Conservation (phyloP, 2,888 invertebrate species). For the Mesorhabditis sp. region DNA sequence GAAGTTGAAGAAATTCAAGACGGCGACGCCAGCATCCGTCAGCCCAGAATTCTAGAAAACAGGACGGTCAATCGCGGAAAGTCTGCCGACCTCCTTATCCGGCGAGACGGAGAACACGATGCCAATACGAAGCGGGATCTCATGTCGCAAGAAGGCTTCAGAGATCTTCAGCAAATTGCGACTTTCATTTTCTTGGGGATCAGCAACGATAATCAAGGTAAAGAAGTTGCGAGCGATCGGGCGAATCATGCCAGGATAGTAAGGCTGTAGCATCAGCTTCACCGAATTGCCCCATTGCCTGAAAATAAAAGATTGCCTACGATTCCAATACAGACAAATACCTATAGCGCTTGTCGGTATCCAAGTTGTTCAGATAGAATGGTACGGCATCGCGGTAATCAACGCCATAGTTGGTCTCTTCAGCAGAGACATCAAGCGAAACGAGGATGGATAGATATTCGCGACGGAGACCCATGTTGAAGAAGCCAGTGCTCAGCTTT, state of each 20-base stretch:
- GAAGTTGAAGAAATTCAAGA: constrained; percentile 85
- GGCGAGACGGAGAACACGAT: constrained; percentile 69
- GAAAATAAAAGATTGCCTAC: background rate
- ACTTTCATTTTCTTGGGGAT: constrained; percentile 73
- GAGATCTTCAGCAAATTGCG: constrained; percentile 77
- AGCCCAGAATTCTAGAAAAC: constrained; percentile 61
- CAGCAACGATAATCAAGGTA: constrained; percentile 76
- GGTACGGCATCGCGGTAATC: constrained; percentile 90
- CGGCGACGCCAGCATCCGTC: constrained; percentile 75
- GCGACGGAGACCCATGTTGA: constrained; percentile 60
- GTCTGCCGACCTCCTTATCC: constrained; percentile 19
- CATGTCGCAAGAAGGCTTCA: constrained; percentile 84
- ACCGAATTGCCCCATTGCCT: constrained; percentile 81
- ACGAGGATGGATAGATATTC: constrained; percentile 60
- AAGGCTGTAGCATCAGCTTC: constrained; percentile 86
- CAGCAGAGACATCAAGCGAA: constrained; percentile 59
- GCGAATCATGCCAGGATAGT: constrained; percentile 93
- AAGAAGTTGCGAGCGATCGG: constrained; percentile 62
- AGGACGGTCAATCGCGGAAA: background rate
- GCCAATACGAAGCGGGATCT: constrained; percentile 81
- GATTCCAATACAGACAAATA: constrained; percentile 63
- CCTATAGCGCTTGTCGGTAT: constrained; percentile 72
- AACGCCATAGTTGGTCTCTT: constrained; percentile 74
- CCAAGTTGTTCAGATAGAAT: constrained; percentile 86
- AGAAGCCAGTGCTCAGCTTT: constrained; percentile 66